Conservation (phyloP, 2,797 vertebrate species). For the Spheniscus humboldti region DNA sequence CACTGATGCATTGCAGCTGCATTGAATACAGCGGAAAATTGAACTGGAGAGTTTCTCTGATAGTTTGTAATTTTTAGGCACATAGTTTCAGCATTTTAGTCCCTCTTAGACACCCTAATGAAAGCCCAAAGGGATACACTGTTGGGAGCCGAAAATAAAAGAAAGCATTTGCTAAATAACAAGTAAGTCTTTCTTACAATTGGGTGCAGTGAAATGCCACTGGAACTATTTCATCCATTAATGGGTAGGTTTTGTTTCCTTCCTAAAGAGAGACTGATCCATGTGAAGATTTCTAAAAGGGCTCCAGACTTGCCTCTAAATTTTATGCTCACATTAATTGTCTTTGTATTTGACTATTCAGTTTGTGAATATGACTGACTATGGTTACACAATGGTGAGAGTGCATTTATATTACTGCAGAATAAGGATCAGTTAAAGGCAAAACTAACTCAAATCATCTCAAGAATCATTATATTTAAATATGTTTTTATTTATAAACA, state of each 20-base stretch:
- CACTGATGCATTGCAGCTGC: not conserved
- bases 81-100: not conserved
- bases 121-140: not conserved
- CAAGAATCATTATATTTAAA: not conserved
- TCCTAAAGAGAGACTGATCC: not conserved
- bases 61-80: not conserved
- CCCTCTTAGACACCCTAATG: not conserved
- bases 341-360: not conserved
- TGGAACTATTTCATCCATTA: conserved; percentile 2
- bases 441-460: not conserved
- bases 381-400: not conserved
- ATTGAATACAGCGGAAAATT: not conserved
- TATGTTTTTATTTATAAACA: not conserved
- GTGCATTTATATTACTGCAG: not conserved
- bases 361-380: not conserved
- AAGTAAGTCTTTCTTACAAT: not conserved
- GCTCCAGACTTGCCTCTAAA: not conserved
- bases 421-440: not conserved
- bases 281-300: not conserved
- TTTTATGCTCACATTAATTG: not conserved
- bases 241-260: not conserved
- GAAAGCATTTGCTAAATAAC: not conserved
- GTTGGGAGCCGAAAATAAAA: not conserved
- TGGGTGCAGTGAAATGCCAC: not conserved
- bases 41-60: not conserved